A percentile compares a stretch with the other conserved stretches of the same genome.
Evolutionary conservation across 2,113 vertebrate genomes (phyloP).

Genomic region (Pogonocichla stellata): DNA sequence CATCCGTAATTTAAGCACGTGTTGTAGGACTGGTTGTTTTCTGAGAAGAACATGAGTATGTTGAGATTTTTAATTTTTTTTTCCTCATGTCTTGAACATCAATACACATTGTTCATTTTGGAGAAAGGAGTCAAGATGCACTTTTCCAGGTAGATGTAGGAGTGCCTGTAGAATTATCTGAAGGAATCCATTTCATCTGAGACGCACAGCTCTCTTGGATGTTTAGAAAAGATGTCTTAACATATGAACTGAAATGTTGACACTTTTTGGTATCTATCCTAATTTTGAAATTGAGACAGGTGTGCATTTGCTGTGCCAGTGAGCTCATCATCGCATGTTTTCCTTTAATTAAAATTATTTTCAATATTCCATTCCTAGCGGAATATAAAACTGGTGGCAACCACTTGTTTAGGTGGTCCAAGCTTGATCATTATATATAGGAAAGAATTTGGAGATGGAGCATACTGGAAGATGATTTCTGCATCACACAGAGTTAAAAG

Average conservation of each 20-base stretch:
- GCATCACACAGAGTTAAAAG: neutral
- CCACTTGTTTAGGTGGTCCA: neutral
- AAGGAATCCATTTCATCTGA: neutral
- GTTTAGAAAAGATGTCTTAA: neutral
- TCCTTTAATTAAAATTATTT: neutral
- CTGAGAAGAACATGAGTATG: neutral
- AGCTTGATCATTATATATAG: neutral
- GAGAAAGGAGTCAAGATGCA: neutral
- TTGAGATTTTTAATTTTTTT: neutral
- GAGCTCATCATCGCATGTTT: neutral
- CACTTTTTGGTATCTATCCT: neutral
- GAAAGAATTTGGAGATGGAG: neutral
- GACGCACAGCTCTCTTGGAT: neutral
- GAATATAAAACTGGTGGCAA: neutral
- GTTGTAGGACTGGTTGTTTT: neutral
- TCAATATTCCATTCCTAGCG: neutral
- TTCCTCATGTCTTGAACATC: neutral
- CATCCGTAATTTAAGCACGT: neutral
- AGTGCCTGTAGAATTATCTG: neutral
- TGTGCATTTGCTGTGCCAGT: neutral
- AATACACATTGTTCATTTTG: fast-evolving
- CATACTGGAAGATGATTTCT: neutral
- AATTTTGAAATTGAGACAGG: neutral
- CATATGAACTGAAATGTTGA: neutral
- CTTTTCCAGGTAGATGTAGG: neutral